Evolutionary conservation across 2,113 vertebrate genomes (phyloP).

Genomic region (Regulus satrapa): DNA sequence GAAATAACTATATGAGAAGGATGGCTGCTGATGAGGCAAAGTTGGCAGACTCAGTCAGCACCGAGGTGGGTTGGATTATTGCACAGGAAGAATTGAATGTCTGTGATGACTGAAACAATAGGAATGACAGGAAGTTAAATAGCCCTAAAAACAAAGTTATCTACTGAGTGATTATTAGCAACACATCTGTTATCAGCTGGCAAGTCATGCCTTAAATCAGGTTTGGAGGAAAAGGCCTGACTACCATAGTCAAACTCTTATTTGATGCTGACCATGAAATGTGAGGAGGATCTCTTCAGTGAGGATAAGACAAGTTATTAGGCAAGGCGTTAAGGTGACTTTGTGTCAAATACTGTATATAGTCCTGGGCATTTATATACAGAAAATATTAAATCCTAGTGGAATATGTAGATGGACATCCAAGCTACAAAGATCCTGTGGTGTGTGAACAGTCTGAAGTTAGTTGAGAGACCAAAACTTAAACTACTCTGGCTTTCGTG

Average conservation of each 20-base stretch:
- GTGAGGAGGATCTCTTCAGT: background rate
- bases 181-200: background rate
- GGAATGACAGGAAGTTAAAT: slow-evolving; percentile 20
- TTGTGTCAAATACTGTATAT: background rate
- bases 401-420: background rate
- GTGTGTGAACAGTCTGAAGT: background rate
- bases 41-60: background rate
- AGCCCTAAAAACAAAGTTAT: background rate
- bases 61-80: background rate
- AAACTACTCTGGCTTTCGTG: background rate
- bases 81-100: slow-evolving; percentile 1
- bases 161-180: background rate
- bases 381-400: background rate
- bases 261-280: background rate
- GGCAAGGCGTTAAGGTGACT: background rate
- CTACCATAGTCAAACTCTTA: background rate
- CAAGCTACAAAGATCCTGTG: background rate
- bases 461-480: background rate
- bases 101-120: slow-evolving; percentile 28
- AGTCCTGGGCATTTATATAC: background rate
- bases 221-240: background rate
- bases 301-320: background rate
- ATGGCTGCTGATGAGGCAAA: background rate
- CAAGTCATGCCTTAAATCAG: background rate
- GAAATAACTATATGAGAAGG: background rate